These are phyloP conservation scores for Lutraria lutraria DNA, from an alignment of 2,888 invertebrate genomes.

Conservation along the genomic window DNA sequence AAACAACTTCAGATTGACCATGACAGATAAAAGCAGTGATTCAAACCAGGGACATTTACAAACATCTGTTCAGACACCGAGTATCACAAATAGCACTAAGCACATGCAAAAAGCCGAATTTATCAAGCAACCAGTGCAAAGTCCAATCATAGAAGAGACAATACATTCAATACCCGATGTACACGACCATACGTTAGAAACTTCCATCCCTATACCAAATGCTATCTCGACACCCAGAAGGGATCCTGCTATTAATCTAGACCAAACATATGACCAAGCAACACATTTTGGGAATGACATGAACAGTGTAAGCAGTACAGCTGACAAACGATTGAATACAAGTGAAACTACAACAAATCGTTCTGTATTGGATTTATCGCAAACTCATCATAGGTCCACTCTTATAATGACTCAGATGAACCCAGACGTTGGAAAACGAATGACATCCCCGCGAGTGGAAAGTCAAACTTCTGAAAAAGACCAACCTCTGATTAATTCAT, in stretches of 20 bases:
- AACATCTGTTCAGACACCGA: neutral
- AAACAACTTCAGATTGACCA: conserved; percentile 53
- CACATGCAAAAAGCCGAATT: neutral
- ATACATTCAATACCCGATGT: neutral
- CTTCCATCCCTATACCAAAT: neutral
- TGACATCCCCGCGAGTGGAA: neutral
- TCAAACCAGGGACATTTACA: neutral
- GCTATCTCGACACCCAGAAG: neutral
- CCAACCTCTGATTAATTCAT: neutral
- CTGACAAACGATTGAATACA: neutral
- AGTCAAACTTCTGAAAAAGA: neutral
- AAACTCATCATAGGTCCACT: neutral
- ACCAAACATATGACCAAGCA: neutral
- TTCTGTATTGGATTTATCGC: neutral
- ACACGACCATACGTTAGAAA: neutral
- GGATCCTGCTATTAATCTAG: neutral
- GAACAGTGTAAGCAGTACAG: neutral
- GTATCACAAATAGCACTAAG: neutral
- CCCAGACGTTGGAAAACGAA: neutral
- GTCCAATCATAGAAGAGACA: conserved; percentile 28
- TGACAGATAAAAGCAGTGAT: conserved; percentile 27
- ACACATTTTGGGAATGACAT: neutral
- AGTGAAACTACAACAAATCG: neutral
- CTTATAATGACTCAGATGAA: conserved; percentile 32
- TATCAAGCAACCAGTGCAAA: neutral